Evolutionary conservation across 2,888 invertebrate genomes (phyloP), one percentile per base, ranked within the genome.

Genomic region (Protodeltote pygarga): DNA sequence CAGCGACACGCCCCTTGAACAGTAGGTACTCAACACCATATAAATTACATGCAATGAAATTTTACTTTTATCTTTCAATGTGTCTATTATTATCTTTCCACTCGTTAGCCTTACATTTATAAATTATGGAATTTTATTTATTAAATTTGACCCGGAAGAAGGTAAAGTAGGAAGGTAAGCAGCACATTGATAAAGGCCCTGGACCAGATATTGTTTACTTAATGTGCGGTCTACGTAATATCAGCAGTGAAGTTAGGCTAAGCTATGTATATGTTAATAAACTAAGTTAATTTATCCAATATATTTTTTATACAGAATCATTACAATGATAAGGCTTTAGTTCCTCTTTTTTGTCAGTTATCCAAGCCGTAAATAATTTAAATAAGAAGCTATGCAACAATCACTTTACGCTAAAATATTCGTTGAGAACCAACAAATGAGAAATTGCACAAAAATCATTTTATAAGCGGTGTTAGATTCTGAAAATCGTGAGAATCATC

Each of bases 401-500:
- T n/a, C n/a, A n/a, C n/a, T n/a, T n/a, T n/a, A n/a, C n/a, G n/a
- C n/a, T n/a, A n/a, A n/a, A n/a, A n/a, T n/a, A n/a, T 31, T 23
- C 27, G 38, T 31, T 31, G 9, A 27, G 15, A 24, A 37, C 24
- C 27, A 39, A 38, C 10, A 17, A 37, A 37, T 25, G 20, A 14
- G 29, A 29, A 42, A 44, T 42, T 39, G 27, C 13, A 19, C 33
- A 31, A 57, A 50, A 31, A 2, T n/a, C 38, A 35, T 44, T 52
- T 46, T 34, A 48, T 31, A 31, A 57, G 52, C 29, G 10, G n/a
- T 38, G 16, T 33, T 48, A 47, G 37, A 39, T 40, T 25, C 46
- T 44, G 10, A 42, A 54, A 55, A 45, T 66, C 65, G 61, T 67
- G 65, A 57, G 57, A 68, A 64, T 45, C 27, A 58, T 48, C 38